phyloP scores from a whole-genome alignment of 2,113 vertebrate genomes.

The Alosa alosa region DNA sequence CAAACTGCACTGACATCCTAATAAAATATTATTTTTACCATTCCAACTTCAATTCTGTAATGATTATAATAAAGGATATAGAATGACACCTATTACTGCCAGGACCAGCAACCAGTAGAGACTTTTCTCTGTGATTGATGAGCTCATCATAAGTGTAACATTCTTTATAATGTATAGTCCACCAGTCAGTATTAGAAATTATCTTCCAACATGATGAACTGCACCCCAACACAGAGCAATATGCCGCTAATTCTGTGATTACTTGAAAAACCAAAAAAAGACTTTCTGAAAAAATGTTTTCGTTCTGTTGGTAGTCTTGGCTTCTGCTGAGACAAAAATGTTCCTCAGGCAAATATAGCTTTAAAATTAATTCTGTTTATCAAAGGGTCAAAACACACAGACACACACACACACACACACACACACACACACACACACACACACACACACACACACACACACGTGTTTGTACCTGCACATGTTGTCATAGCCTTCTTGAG shows the following conservation, averaged over 20 bases:
- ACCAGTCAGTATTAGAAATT: too few species aligned
- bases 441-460: slow-evolving; percentile 20
- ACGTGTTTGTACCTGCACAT: slow-evolving; percentile 74
- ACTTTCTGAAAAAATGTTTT: too few species aligned
- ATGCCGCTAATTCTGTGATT: too few species aligned
- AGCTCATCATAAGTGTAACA: not conserved
- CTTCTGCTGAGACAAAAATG: too few species aligned
- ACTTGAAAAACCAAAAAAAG: too few species aligned
- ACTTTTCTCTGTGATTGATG: not conserved
- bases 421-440: not conserved
- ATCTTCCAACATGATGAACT: too few species aligned
- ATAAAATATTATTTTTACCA: not conserved
- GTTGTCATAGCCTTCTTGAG: slow-evolving; percentile 79
- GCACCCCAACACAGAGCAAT: too few species aligned
- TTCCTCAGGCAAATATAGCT: too few species aligned
- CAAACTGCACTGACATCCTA: not conserved
- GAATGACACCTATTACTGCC: not conserved
- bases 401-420: slow-evolving; percentile 19
- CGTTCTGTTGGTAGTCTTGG: too few species aligned
- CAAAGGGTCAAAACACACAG: not conserved
- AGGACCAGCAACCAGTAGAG: not conserved
- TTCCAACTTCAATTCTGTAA: not conserved
- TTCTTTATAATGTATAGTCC: too few species aligned
- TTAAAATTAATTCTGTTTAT: not conserved
- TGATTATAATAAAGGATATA: not conserved